phyloP scores from a whole-genome alignment of 2,888 invertebrate species.

The Hyppa rectilinea region DNA sequence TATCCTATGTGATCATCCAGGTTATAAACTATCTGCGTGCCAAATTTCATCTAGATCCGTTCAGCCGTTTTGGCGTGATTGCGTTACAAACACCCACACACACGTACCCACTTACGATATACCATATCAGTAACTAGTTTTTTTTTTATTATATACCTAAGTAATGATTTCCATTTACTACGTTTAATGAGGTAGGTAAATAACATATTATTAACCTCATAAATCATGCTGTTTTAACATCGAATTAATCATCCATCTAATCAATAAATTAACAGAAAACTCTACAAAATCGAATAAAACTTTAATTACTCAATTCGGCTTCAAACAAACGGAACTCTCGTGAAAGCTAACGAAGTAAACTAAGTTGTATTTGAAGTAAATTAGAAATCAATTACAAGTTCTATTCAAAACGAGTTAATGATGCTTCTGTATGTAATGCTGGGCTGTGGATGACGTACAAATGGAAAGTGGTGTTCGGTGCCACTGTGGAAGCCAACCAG shows the following conservation, averaged over 20 bases:
- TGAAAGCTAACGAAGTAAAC: conserved; percentile 46
- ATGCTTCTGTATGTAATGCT: conserved; percentile 47
- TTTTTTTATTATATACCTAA: too few species aligned
- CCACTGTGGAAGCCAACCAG: conserved; percentile 15
- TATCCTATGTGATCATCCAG: too few species aligned
- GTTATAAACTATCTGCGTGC: too few species aligned
- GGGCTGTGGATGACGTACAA: conserved; percentile 31
- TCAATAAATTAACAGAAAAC: conserved; percentile 22
- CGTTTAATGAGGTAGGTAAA: background rate
- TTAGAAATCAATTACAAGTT: conserved; percentile 64
- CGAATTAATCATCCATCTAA: conserved; percentile 24
- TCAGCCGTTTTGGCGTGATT: too few species aligned
- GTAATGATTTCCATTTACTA: too few species aligned
- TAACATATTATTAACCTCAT: background rate
- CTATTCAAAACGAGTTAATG: conserved; percentile 52
- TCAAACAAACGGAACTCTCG: conserved; percentile 26
- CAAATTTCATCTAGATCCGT: too few species aligned
- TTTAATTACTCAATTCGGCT: conserved; percentile 42
- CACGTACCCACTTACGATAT: too few species aligned
- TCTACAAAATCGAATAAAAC: conserved; percentile 17
- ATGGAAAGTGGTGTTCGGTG: conserved; percentile 51
- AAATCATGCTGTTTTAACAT: conserved; percentile 10
- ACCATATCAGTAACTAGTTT: too few species aligned
- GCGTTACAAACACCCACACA: too few species aligned
- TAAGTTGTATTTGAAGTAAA: conserved; percentile 53